phyloP scores from a whole-genome alignment of 2,888 invertebrate species.

The Melolontha melolontha region DNA sequence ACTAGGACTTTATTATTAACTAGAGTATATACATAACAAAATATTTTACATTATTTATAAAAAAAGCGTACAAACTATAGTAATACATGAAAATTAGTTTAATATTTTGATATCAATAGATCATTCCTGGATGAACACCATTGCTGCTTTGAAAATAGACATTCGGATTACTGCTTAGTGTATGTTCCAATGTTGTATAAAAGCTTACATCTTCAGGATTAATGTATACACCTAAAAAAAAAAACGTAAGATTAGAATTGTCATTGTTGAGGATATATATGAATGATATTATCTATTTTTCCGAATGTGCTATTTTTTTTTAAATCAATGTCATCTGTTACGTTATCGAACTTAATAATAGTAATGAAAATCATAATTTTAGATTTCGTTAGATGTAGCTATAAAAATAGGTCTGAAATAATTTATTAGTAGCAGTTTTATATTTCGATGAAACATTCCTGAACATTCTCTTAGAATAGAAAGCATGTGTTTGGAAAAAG shows the following conservation, averaged over 20 bases:
- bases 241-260: slow-evolving; percentile 48
- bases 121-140: slow-evolving; percentile 88
- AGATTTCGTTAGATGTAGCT: too few species aligned
- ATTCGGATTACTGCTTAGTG: slow-evolving; percentile 90
- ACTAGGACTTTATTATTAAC: slow-evolving; percentile 2
- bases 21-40: slow-evolving; percentile 11
- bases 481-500: too few species aligned
- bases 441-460: too few species aligned
- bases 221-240: slow-evolving; percentile 77
- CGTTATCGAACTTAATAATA: too few species aligned
- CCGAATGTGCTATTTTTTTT: too few species aligned
- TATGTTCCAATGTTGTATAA: slow-evolving; percentile 87
- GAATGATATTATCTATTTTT: too few species aligned
- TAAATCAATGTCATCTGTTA: too few species aligned
- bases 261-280: too few species aligned
- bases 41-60: slow-evolving; percentile 13
- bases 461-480: too few species aligned
- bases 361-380: too few species aligned
- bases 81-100: not conserved
- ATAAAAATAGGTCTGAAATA: too few species aligned
- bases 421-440: too few species aligned
- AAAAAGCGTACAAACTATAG: not conserved
- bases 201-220: slow-evolving; percentile 86
- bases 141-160: slow-evolving; percentile 89
- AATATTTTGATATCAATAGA: slow-evolving; percentile 71